Percentiles rank a stretch among this genome's conserved stretches.
phyloP scores from a whole-genome alignment of 1,140 invertebrate species.

The Brachionus plicatilis region DNA sequence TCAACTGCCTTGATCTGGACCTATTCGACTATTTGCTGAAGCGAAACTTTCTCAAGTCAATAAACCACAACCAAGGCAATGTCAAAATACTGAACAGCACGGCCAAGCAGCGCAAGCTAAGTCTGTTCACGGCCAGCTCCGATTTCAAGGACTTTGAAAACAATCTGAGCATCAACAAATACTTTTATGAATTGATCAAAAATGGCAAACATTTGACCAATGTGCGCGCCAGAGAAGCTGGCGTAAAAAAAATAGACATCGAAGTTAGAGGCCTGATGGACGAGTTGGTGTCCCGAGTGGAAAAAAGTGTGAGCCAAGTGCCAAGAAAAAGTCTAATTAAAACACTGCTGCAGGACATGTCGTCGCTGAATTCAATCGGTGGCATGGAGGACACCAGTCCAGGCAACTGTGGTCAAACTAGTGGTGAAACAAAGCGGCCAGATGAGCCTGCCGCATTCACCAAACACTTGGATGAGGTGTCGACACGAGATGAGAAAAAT shows the following conservation, averaged over 20 bases:
- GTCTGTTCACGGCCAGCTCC: not conserved
- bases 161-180: conserved; percentile 6
- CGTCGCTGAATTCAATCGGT: not conserved
- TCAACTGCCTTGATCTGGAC: not conserved
- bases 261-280: not conserved
- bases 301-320: not conserved
- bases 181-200: conserved; percentile 21
- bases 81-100: not conserved
- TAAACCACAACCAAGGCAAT: not conserved
- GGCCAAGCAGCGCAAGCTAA: not conserved
- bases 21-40: conserved; percentile 10
- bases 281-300: not conserved
- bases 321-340: not conserved
- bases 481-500: not conserved
- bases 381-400: not conserved
- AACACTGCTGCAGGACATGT: not conserved
- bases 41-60: not conserved
- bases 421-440: too few species aligned
- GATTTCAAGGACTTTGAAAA: conserved; percentile 6
- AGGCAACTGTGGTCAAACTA: too few species aligned
- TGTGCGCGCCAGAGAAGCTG: not conserved
- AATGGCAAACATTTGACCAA: not conserved
- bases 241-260: not conserved
- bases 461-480: not conserved
- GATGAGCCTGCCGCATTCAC: not conserved